Base-by-base conservation (phyloP, 2,113 vertebrate genomes). In the Onychostoma macrolepis region DNA sequence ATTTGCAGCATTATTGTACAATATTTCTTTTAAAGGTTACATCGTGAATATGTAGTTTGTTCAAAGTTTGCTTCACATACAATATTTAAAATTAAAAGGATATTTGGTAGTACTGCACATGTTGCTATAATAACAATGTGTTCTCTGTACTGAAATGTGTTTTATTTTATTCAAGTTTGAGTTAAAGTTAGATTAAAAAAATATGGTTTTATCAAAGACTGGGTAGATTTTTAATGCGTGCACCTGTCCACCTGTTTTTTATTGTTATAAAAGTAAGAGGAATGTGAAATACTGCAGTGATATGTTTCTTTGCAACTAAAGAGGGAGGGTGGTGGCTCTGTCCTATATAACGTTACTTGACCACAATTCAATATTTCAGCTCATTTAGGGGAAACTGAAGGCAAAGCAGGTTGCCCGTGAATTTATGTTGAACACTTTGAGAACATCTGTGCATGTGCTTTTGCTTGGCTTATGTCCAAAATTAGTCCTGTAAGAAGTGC, bases 321-420 rank as follows among this genome's bases (percentile, higher is more conserved):
- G 10, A 41, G 71, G 1, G n/a, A 43, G 53, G 30, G 1, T 1
- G 26, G 38, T 65, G 15, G 41, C 58, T n/a, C 9, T 24, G 50
- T 63, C n/a, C 56, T 45, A 28, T 19, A 65, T 30, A n/a, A n/a
- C n/a, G n/a, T n/a, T n/a, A 13, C 50, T 5, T 58, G 80, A 28
- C 38, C 80, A 82, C 77, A 80, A 6, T 65, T 81, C 1, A 65
- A 65, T 81, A 43, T 81, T 45, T 45, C n/a, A 21, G 6, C n/a
- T 28, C 56, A 28, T 0, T 45, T 56, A 36, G 28, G n/a, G 50
- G 50, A 38, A 58, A 80, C 19, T 4, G 21, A 56, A 36, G 28
- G 19, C 19, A 58, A 58, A 58, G 28, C 15, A 7, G 77, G 77
- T 58, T 33, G 28, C 28, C 7, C 11, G 19, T 2, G 0, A 28